These are phyloP conservation scores for Larimichthys polyactis DNA, from an alignment of 2,113 vertebrate genomes.

Conservation along the genomic window DNA sequence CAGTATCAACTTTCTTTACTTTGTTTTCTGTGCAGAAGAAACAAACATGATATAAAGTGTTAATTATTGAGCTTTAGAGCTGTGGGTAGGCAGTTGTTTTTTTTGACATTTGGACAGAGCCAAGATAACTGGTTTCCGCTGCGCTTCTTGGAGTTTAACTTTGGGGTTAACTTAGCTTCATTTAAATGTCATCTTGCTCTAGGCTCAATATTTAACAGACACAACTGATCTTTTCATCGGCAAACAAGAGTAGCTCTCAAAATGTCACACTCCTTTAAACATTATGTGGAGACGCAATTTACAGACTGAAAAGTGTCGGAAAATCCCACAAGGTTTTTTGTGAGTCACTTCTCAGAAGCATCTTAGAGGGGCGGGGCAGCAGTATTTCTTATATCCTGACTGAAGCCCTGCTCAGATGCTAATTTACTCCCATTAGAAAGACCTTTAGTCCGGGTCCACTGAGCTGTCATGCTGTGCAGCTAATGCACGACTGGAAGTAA, in stretches of 20 bases:
- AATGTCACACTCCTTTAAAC: background rate
- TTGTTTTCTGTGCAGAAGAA: too few species aligned
- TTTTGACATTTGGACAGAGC: background rate
- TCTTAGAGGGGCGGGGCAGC: background rate
- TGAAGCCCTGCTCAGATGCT: background rate
- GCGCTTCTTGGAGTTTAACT: background rate
- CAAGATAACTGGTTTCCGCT: background rate
- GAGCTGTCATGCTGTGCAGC: conserved; percentile 18
- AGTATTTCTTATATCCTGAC: background rate
- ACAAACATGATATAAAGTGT: background rate
- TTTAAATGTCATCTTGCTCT: background rate
- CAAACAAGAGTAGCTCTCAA: background rate
- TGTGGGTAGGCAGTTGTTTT: background rate
- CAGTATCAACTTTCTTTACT: too few species aligned
- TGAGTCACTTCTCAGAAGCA: background rate
- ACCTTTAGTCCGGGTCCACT: conserved; percentile 14
- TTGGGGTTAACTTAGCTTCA: background rate
- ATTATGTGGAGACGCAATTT: background rate
- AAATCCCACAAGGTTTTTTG: background rate
- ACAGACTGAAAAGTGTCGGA: too few species aligned
- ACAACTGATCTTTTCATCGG: background rate
- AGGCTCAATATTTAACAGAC: background rate
- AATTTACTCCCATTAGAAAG: conserved; percentile 16
- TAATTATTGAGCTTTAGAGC: background rate
- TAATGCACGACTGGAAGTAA: conserved; percentile 31